Percentiles rank a stretch among this genome's conserved stretches.
Evolutionary conservation across 2,888 invertebrate species (phyloP).

Genomic region (Hirtodrosophila trivittata): DNA sequence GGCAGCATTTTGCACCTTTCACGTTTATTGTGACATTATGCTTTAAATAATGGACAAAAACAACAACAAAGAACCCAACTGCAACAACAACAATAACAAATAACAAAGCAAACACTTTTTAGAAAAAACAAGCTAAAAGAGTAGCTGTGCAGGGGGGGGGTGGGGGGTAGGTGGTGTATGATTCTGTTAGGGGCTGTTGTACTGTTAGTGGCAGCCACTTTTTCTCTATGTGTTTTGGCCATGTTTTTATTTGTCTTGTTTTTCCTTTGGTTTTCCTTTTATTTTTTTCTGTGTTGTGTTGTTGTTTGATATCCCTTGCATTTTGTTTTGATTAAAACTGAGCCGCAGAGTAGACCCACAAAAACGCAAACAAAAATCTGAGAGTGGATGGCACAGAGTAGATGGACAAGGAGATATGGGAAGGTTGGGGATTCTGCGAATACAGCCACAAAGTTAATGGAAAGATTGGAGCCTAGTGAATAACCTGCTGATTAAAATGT

Average conservation of each 20-base stretch:
- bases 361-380: conserved; percentile 26
- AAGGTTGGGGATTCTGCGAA: background rate
- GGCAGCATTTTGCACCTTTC: conserved; percentile 76
- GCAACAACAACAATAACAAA: conserved; percentile 14
- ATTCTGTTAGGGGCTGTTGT: conserved; percentile 15
- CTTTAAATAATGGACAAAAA: conserved; percentile 69
- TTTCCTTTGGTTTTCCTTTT: conserved; percentile 9
- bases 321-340: conserved; percentile 74
- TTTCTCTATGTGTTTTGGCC: conserved; percentile 13
- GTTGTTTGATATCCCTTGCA: conserved; percentile 35
- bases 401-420: conserved; percentile 1
- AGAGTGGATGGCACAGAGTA: conserved; percentile 13
- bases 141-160: background rate
- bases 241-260: conserved; percentile 3
- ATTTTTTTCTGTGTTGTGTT: conserved; percentile 3
- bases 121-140: conserved; percentile 31
- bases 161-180: conserved; percentile 5
- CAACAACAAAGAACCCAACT: conserved; percentile 36
- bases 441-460: conserved; percentile 41
- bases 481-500: conserved; percentile 62
- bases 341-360: conserved; percentile 55
- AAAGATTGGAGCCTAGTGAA: conserved; percentile 42
- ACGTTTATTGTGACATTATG: conserved; percentile 77
- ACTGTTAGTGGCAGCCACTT: conserved; percentile 37
- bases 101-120: conserved; percentile 63